Percentiles rank a stretch among this genome's conserved stretches.
These are phyloP conservation scores for Macrochelys suwanniensis DNA, from an alignment of 2,797 vertebrate genomes.

Conservation along the genomic window DNA sequence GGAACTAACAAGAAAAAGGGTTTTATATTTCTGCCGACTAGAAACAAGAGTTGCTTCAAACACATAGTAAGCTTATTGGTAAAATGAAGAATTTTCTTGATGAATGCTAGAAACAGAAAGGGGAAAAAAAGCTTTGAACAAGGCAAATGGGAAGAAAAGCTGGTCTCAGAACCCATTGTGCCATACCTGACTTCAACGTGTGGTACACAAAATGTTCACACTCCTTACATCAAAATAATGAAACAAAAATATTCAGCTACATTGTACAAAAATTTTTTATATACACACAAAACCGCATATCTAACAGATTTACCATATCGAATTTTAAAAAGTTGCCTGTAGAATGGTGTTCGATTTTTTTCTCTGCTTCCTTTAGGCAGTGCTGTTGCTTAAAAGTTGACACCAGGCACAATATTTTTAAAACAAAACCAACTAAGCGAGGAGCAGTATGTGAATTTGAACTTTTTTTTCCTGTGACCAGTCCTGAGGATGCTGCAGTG, in stretches of 20 bases:
- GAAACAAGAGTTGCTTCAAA: slow-evolving; percentile 59
- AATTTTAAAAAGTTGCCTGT: slow-evolving; percentile 80
- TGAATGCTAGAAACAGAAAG: slow-evolving; percentile 32
- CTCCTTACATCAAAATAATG: slow-evolving; percentile 72
- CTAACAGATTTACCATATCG: slow-evolving; percentile 76
- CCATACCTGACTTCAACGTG: slow-evolving; percentile 72
- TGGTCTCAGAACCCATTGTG: slow-evolving; percentile 73
- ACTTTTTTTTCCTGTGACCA: slow-evolving; percentile 58
- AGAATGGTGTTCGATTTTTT: slow-evolving; percentile 77
- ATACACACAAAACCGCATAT: slow-evolving; percentile 74
- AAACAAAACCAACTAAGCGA: slow-evolving; percentile 68
- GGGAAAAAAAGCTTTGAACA: slow-evolving; percentile 34
- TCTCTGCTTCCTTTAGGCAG: slow-evolving; percentile 85
- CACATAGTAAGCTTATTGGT: slow-evolving; percentile 41
- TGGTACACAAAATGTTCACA: slow-evolving; percentile 53
- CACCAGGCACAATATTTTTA: slow-evolving; percentile 76
- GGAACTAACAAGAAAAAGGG: background rate
- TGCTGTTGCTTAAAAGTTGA: slow-evolving; percentile 81
- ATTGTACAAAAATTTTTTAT: slow-evolving; percentile 80
- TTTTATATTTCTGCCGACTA: slow-evolving; percentile 42
- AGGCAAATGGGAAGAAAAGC: slow-evolving; percentile 64
- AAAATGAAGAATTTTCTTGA: slow-evolving; percentile 54
- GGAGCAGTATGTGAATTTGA: slow-evolving; percentile 72
- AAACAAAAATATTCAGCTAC: slow-evolving; percentile 79
- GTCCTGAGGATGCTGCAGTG: slow-evolving; percentile 64